A percentile compares a stretch with the other conserved stretches of the same genome.
Conservation (phyloP, 1,140 invertebrate species). For the Sinonovacula constricta region DNA sequence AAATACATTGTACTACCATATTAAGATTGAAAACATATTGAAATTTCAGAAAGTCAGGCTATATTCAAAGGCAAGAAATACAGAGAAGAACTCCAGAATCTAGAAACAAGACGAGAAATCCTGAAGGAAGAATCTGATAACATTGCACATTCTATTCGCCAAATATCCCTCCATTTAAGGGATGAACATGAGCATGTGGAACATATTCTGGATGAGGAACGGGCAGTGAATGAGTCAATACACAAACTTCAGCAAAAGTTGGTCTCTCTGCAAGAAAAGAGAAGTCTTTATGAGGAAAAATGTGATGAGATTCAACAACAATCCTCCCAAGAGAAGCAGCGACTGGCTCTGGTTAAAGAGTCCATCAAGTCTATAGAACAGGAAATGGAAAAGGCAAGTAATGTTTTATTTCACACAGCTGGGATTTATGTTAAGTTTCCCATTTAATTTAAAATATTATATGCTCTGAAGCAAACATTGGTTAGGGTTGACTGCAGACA, state of each 20-base stretch:
- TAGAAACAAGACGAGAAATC: slow-evolving; percentile 31
- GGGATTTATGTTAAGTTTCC: no score
- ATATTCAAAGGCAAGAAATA: slow-evolving; percentile 29
- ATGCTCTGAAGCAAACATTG: no score
- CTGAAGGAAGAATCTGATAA: slow-evolving; percentile 40
- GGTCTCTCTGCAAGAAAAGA: no score
- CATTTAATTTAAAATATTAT: no score
- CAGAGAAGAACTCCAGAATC: slow-evolving; percentile 39
- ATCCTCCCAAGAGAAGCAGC: slow-evolving; percentile 25
- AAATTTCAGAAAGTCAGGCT: no score
- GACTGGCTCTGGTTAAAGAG: slow-evolving; percentile 35
- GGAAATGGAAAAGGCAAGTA: slow-evolving; percentile 61
- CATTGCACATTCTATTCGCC: slow-evolving; percentile 2
- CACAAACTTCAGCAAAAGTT: slow-evolving; percentile 42
- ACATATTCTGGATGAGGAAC: slow-evolving; percentile 46
- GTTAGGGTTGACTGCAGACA: no score
- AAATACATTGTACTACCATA: no score
- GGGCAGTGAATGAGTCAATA: slow-evolving; percentile 14
- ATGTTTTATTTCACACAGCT: no score
- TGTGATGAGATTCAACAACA: slow-evolving; percentile 25
- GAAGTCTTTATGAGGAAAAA: slow-evolving; percentile 24
- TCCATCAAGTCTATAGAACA: slow-evolving; percentile 35
- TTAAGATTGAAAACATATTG: no score
- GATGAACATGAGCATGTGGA: slow-evolving; percentile 38
- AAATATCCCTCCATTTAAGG: slow-evolving; percentile 14